Evolutionary conservation across 2,797 vertebrate genomes (phyloP).

Genomic region (Leuciscus waleckii): DNA sequence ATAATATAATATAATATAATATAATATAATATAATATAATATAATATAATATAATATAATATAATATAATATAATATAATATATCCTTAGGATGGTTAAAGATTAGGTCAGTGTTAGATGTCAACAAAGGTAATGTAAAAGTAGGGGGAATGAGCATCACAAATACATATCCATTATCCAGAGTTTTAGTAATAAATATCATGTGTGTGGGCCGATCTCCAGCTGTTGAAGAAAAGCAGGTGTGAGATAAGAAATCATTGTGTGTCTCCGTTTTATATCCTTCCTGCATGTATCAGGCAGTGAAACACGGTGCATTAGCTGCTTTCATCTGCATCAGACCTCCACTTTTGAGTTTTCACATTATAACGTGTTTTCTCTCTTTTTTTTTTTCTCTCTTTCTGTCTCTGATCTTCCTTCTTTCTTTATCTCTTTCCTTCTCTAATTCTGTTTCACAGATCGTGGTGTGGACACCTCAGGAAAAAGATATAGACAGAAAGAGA

Average conservation of each 20-base stretch:
- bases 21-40: too few relatives aligned
- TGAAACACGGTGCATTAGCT: constrained; percentile 62
- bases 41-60: not conserved
- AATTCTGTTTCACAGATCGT: constrained; percentile 67
- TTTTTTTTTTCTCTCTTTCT: constrained; percentile 48
- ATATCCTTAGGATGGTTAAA: not conserved
- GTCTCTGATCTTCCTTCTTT: constrained; percentile 31
- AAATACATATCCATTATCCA: not conserved
- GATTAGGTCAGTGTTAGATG: not conserved
- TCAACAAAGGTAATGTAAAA: not conserved
- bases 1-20: not conserved
- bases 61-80: too few relatives aligned
- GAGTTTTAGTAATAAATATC: constrained; percentile 6
- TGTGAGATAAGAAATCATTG: constrained; percentile 67
- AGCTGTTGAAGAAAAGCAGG: constrained; percentile 67
- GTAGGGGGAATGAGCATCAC: not conserved
- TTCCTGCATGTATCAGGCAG: constrained; percentile 69
- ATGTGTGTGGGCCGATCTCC: constrained; percentile 55
- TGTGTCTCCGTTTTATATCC: constrained; percentile 63
- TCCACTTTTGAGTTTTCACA: constrained; percentile 62
- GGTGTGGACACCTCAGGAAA: constrained; percentile 62
- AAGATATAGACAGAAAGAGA: constrained; percentile 57
- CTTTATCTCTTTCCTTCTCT: constrained; percentile 35
- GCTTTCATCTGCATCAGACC: constrained; percentile 72
- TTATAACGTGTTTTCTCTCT: constrained; percentile 20